Evolutionary conservation across 2,888 invertebrate species (phyloP).

Genomic region (Syrista parreyssii): DNA sequence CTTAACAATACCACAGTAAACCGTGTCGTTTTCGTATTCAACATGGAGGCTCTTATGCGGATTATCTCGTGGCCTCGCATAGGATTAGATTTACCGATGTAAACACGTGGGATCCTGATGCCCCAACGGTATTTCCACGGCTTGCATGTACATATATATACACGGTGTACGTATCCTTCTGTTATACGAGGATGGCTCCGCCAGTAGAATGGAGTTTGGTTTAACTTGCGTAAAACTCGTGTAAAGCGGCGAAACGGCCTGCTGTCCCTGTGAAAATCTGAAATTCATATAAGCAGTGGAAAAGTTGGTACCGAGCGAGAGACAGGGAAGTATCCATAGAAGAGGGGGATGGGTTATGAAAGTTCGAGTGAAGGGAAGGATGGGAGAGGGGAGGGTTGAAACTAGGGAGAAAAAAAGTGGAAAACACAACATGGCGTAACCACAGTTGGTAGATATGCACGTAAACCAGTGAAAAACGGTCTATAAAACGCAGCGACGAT

Average conservation of each 20-base stretch:
- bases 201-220: not conserved
- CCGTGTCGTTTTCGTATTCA: not conserved
- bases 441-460: slow-evolving; percentile 17
- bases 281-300: slow-evolving; percentile 31
- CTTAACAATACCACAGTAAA: not conserved
- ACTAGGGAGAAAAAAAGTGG: not conserved
- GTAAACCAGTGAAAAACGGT: slow-evolving; percentile 28
- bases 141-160: not conserved
- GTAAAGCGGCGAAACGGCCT: not conserved
- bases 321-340: not conserved
- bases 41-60: not conserved
- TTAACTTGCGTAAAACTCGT: not conserved
- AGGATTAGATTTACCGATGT: not conserved
- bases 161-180: not conserved
- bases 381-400: no score
- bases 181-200: not conserved
- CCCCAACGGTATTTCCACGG: not conserved
- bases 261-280: slow-evolving; percentile 19
- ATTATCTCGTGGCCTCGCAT: not conserved
- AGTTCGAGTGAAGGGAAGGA: not conserved
- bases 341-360: not conserved
- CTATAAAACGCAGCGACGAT: slow-evolving; percentile 22
- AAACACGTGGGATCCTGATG: not conserved
- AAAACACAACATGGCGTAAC: not conserved
- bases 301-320: slow-evolving; percentile 18